Conservation (phyloP, 92 coral and sea anemone species). For the Zoanthus sociatus region DNA sequence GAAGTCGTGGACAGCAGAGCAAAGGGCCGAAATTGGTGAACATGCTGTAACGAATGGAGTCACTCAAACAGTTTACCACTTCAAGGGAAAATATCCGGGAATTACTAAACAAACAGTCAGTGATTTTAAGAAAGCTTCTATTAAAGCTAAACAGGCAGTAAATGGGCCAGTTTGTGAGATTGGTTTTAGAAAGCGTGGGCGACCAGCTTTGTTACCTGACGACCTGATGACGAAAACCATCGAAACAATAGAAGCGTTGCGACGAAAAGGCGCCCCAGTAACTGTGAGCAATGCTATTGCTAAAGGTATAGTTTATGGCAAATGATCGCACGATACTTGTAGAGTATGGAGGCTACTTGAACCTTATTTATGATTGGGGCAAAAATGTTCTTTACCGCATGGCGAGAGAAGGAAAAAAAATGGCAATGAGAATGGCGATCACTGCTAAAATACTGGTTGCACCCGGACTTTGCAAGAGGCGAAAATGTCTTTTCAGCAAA, state of each 20-base stretch:
- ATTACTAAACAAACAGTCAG: conserved; percentile 47
- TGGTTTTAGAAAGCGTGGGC: conserved; percentile 13
- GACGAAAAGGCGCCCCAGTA: conserved; percentile 52
- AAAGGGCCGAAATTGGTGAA: conserved; percentile 53
- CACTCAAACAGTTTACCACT: conserved; percentile 34
- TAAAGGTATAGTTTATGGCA: conserved; percentile 40
- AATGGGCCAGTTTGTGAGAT: conserved; percentile 42
- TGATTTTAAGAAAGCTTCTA: neutral
- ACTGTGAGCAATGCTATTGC: conserved; percentile 49
- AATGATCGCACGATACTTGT: conserved; percentile 52
- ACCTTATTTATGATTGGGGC: conserved; percentile 53
- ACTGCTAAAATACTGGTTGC: conserved; percentile 46
- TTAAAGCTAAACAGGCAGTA: neutral
- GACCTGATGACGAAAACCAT: too few relatives aligned
- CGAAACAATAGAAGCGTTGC: conserved; percentile 51
- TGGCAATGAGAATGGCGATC: conserved; percentile 44
- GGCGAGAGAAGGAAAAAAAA: conserved; percentile 57
- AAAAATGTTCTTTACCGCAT: conserved; percentile 55
- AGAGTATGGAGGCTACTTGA: conserved; percentile 46
- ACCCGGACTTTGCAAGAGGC: too few relatives aligned
- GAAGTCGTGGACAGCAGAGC: conserved; percentile 40
- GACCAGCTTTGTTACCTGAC: too few relatives aligned
- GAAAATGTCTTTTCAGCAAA: conserved; percentile 45
- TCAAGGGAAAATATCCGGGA: conserved; percentile 48
- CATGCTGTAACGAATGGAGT: conserved; percentile 49